Conservation (phyloP, 2,797 vertebrate species). For the Hipposideros larvatus region DNA sequence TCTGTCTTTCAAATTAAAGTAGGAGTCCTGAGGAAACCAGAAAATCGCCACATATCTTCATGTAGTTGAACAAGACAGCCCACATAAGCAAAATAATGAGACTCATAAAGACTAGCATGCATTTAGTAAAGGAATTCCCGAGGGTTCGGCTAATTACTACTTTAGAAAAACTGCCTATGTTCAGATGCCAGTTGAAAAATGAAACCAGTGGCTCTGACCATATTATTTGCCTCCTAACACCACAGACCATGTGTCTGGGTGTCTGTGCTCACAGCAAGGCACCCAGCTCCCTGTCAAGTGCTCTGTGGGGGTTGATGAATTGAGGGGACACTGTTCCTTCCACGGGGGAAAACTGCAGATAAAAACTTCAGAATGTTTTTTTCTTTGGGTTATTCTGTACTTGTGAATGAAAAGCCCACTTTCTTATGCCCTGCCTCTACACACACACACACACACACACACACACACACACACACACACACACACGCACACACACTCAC, state of each 20-base stretch:
- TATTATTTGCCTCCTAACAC: slow-evolving; percentile 70
- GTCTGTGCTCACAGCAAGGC: slow-evolving; percentile 56
- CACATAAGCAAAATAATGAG: slow-evolving; percentile 60
- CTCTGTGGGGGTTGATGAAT: slow-evolving; percentile 55
- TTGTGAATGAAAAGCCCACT: slow-evolving; percentile 61
- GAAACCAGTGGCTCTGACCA: slow-evolving; percentile 29
- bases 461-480: neutral
- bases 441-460: neutral
- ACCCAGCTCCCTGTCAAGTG: slow-evolving; percentile 66
- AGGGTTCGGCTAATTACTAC: slow-evolving; percentile 68
- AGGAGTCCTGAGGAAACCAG: slow-evolving; percentile 34
- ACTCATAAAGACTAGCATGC: neutral
- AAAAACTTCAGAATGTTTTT: slow-evolving; percentile 75
- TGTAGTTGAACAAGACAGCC: slow-evolving; percentile 53
- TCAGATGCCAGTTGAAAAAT: slow-evolving; percentile 63
- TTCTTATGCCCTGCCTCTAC: neutral
- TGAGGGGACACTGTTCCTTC: slow-evolving; percentile 78
- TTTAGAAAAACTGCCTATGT: slow-evolving; percentile 64
- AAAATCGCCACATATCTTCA: neutral
- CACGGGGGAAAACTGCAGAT: slow-evolving; percentile 50
- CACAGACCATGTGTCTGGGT: slow-evolving; percentile 76
- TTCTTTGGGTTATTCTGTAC: neutral
- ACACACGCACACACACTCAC: neutral
- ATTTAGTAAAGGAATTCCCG: slow-evolving; percentile 63
- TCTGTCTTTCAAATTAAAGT: slow-evolving; percentile 23